These are phyloP conservation scores for Spinus olivaceus DNA, from an alignment of 2,797 vertebrate genomes.

Conservation along the genomic window DNA sequence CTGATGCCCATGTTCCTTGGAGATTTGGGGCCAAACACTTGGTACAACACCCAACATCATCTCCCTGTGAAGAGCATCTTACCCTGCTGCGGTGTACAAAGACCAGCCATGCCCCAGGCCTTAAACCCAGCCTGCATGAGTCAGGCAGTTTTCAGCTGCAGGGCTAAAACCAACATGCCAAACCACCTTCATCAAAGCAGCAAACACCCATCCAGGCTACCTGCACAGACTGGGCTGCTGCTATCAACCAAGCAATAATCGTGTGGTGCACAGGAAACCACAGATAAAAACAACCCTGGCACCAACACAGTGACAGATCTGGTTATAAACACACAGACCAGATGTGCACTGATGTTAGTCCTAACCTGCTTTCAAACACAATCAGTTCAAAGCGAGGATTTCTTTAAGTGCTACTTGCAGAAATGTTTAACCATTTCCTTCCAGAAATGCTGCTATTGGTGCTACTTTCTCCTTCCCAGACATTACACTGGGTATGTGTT, in stretches of 20 bases:
- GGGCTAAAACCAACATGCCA: background rate
- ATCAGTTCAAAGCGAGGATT: background rate
- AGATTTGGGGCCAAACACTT: rapidly evolving
- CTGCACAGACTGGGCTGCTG: background rate
- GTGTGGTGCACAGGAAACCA: background rate
- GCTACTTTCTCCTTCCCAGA: background rate
- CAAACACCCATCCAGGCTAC: background rate
- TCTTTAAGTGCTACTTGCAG: background rate
- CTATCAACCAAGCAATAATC: background rate
- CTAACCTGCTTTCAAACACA: background rate
- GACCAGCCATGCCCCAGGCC: rapidly evolving
- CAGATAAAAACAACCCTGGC: background rate
- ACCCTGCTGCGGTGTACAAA: rapidly evolving
- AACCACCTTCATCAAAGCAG: background rate
- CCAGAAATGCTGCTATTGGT: background rate
- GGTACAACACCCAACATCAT: rapidly evolving
- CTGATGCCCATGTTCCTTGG: rapidly evolving
- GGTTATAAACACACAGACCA: background rate
- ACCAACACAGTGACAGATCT: background rate
- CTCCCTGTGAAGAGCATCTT: background rate
- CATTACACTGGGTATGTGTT: background rate
- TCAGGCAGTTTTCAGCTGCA: background rate
- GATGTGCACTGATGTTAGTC: background rate
- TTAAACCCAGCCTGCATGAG: background rate
- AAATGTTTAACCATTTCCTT: background rate